These are phyloP conservation scores for Diloba caeruleocephala DNA, from an alignment of 2,888 invertebrate species.

Conservation along the genomic window DNA sequence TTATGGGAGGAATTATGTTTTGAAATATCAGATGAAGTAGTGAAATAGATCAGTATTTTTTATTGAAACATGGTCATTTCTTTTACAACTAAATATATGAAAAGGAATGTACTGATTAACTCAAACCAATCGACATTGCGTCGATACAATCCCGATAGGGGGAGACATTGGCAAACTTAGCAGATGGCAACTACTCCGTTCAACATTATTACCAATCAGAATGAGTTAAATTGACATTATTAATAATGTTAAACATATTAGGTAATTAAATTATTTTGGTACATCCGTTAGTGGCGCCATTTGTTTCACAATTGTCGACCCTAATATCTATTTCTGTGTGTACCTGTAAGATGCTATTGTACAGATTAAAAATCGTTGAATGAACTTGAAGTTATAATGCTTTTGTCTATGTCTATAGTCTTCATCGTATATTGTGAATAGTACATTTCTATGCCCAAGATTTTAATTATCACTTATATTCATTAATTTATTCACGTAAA, in stretches of 20 bases:
- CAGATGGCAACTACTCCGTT: constrained; percentile 13
- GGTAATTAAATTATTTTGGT: not conserved
- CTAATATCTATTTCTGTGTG: not conserved
- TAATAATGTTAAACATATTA: not conserved
- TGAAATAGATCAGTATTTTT: constrained; percentile 19
- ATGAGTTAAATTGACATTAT: not conserved
- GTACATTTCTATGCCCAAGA: not conserved
- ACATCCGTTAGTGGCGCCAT: not conserved
- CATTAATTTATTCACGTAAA: constrained; percentile 35
- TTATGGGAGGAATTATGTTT: constrained; percentile 17
- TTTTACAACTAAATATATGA: constrained; percentile 5
- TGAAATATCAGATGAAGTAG: constrained; percentile 27
- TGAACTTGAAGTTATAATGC: not conserved
- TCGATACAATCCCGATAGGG: not conserved
- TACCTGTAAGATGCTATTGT: not conserved
- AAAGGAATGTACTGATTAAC: constrained; percentile 2
- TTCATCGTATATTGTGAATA: not conserved
- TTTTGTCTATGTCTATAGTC: constrained; percentile 6
- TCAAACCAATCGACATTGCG: not conserved
- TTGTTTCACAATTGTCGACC: constrained; percentile 1
- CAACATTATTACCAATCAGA: not conserved
- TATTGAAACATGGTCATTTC: constrained; percentile 1
- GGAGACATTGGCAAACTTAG: not conserved
- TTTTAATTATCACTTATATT: constrained; percentile 13
- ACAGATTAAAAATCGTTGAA: constrained; percentile 2